Base-by-base conservation (phyloP, 2,113 vertebrate genomes). In the Myotis brandtii region DNA sequence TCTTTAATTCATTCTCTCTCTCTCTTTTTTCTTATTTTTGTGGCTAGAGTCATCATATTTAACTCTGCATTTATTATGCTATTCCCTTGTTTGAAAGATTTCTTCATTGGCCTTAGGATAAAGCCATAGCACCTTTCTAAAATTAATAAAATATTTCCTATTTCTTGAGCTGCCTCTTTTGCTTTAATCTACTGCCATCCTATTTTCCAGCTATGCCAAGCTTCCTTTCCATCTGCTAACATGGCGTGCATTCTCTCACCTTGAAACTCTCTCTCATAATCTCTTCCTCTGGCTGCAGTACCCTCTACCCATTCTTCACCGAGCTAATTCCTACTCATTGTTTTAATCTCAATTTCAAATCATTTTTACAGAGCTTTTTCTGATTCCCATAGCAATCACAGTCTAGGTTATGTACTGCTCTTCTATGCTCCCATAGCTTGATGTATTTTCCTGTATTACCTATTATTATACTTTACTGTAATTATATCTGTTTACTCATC, bases 261-360 rank as follows among this genome's bases (percentile, higher is more conserved):
- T 54, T 30, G 76, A 62, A 23, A 5, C 20, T 4, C 79, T 69
- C 34, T 4, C 79, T 69, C 34, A 34, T 43, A 25, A 40, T 7
- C 2, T 83, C 6, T 77, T 67, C 13, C 4, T 85, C 52, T 88
- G 7, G 1, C 18, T 48, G 6, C 4, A 86, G 34, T 93, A 18
- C 20, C 23, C 23, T 91, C 4, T 3, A 73, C 13, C 46, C 23
- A 67, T 16, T 89, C 30, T 79, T 76, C 32, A 56, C 18, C 6
- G 30, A 79, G 1, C 2, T 67, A 67, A 66, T 2, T 70, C 20
- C 8, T 89, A 59, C 7, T 40, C 37, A 37, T 16, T 73, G 16
- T 69, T 92, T 50, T 84, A 20, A 90, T 86, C n/a, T 92, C 43
- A 84, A 75, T 50, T 94, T 80, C 62, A 79, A 84, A 72, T 66